phyloP scores from a whole-genome alignment of 1,140 invertebrate genomes.

The Sitobion miscanthi region DNA sequence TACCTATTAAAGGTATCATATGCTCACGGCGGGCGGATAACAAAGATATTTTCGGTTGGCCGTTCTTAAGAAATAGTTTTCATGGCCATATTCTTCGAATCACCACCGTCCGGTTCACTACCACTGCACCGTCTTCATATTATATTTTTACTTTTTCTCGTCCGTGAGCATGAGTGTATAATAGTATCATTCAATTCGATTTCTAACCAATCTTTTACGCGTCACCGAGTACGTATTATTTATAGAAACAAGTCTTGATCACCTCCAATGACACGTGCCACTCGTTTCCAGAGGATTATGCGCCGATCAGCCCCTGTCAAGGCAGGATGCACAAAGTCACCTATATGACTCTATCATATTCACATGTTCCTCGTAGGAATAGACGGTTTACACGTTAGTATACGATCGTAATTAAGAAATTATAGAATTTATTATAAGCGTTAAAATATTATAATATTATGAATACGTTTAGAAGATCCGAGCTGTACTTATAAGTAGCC shows the following conservation, averaged over 20 bases:
- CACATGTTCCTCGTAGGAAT: not conserved
- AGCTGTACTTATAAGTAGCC: not conserved
- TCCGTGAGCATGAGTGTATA: not conserved
- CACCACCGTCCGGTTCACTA: not conserved
- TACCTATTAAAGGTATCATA: not conserved
- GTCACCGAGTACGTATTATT: not conserved
- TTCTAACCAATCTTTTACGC: not conserved
- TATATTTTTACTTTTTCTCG: not conserved
- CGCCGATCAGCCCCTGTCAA: not conserved
- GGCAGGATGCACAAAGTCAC: not conserved
- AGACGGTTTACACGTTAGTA: not conserved
- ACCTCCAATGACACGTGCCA: not conserved
- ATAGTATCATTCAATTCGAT: not conserved
- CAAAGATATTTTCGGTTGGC: not conserved
- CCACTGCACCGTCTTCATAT: not conserved
- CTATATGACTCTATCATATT: not conserved
- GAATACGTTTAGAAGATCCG: not conserved
- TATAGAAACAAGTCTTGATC: not conserved
- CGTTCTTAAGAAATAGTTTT: no score
- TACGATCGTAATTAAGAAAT: not conserved
- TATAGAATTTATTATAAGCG: not conserved
- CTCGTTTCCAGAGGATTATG: not conserved
- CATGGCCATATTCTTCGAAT: not conserved
- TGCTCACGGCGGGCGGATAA: not conserved
- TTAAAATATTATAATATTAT: not conserved